Percentiles rank a stretch among this genome's conserved stretches.
These are phyloP conservation scores for Suncus etruscus DNA, from an alignment of 2,113 vertebrate species.

Conservation along the genomic window DNA sequence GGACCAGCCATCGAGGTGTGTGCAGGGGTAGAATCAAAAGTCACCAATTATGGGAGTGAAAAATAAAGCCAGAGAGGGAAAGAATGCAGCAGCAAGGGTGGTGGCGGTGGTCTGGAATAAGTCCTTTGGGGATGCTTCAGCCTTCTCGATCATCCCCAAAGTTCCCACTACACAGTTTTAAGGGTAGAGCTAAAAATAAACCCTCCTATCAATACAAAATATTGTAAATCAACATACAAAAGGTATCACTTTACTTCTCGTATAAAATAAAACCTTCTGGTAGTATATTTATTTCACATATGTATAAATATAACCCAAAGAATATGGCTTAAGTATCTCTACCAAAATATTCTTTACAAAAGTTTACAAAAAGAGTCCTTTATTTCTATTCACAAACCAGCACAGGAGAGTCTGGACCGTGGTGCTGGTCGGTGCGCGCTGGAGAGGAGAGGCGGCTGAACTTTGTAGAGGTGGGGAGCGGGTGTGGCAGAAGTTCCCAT, in stretches of 20 bases:
- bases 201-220: constrained; percentile 89
- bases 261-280: constrained; percentile 92
- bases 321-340: constrained; percentile 92
- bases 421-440: constrained; percentile 19
- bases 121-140: constrained; percentile 86
- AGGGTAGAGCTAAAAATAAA: constrained; percentile 89
- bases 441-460: no score
- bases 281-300: constrained; percentile 92
- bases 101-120: constrained; percentile 87
- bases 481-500: constrained; percentile 50
- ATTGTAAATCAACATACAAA: constrained; percentile 91
- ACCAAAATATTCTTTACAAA: constrained; percentile 94
- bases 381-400: constrained; percentile 89
- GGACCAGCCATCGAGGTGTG: constrained; percentile 80
- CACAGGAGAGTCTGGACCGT: constrained; percentile 83
- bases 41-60: constrained; percentile 70
- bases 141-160: constrained; percentile 79
- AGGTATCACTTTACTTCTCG: constrained; percentile 90
- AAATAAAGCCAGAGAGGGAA: constrained; percentile 71
- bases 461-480: constrained; percentile 47
- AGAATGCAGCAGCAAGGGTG: constrained; percentile 63
- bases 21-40: constrained; percentile 75
- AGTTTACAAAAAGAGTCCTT: constrained; percentile 92
- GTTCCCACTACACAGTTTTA: constrained; percentile 82
- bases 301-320: constrained; percentile 94